Evolutionary conservation across 2,113 vertebrate genomes (phyloP), one percentile per base, ranked within the genome.

Genomic region (Corythaixoides concolor): DNA sequence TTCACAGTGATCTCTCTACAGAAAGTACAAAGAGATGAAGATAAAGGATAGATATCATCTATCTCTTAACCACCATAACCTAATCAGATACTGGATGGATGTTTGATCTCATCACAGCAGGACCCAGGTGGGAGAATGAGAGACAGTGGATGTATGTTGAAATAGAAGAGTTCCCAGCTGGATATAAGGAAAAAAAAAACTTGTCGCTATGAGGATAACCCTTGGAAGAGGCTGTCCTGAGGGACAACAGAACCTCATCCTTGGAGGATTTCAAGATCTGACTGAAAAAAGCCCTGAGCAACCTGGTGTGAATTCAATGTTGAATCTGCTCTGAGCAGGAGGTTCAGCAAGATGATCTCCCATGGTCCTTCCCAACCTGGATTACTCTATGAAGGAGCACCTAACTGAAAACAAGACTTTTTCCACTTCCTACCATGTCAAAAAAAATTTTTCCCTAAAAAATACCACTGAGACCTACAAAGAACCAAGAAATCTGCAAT

Each of bases 141-240:
- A 77, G 39, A 43, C 53, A 19, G 5, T 2, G n/a, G 37, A 30
- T 7, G 0, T 2, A 7, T 2, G 4, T 2, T 66, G 35, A 74
- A 91, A 81, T 8, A 22, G 18, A 15, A 32, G 28, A 56, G 11
- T 15, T 87, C 55, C 41, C 68, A n/a, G 60, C 4, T 53, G 58
- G 39, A 47, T 78, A 8, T 26, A 43, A 56, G 50, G 41, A 33
- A 43, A 43, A 43, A 41, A 67, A 80, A 84, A 21, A 9, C 23
- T 64, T 18, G 8, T 35, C 22, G 12, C 37, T 63, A 17, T 32
- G 62, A 95, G 66, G 43, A 62, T 28, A 72, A 63, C 26, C 37
- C 35, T 47, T 60, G 52, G 45, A 66, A 53, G 13, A 69, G 43
- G 43, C 15, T 69, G 49, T 17, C 58, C 72, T 5, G 4, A 52